Base-by-base conservation (phyloP, 2,113 vertebrate species). In the Urocynchramus pylzowi region DNA sequence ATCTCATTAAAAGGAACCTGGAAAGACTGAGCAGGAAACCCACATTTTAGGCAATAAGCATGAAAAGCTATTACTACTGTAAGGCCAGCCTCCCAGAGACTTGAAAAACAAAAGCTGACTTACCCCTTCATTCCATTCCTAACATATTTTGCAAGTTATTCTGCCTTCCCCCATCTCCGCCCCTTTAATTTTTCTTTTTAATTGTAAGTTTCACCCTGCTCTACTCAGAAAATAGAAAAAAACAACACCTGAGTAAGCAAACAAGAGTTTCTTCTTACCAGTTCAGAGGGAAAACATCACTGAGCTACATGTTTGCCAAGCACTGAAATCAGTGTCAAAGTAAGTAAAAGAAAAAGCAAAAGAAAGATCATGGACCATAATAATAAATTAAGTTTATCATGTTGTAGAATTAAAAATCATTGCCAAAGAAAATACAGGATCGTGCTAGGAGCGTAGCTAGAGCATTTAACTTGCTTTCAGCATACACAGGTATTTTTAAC, bases 141-240 rank as follows among this genome's bases (percentile, higher is more conserved):
- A 90, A 69, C 26, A 15, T 49, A 88, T 52, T 96, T 64, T 71
- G 20, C 44, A 90, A 73, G 41, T 73, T 67, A 88, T 42, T 88
- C 68, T 47, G 26, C 80, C 41, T 79, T 83, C 11, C 30, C 60
- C 57, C 16, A 56, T 52, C 31, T 76, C 49, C 10, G 44, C 5
- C 53, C 31, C 59, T 80, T 53, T 45, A 37, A 44, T 35, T 89
- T 84, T 67, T 69, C 16, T 53, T 84, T 68, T 42, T 59, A 82
- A 85, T 47, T 90, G 16, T 13, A 76, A 61, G 21, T 92, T 92
- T 74, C 60, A 86, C 52, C 30, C 76, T 65, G 19, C 31, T 78
- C 24, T 93, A 59, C 68, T 75, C 33, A 17, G 45, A 93, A 86
- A 93, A 81, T 7, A 82, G 27, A 67, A 71, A 71, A 71, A 42